phyloP scores from a whole-genome alignment of 2,797 vertebrate genomes.

The Crotalus adamanteus region DNA sequence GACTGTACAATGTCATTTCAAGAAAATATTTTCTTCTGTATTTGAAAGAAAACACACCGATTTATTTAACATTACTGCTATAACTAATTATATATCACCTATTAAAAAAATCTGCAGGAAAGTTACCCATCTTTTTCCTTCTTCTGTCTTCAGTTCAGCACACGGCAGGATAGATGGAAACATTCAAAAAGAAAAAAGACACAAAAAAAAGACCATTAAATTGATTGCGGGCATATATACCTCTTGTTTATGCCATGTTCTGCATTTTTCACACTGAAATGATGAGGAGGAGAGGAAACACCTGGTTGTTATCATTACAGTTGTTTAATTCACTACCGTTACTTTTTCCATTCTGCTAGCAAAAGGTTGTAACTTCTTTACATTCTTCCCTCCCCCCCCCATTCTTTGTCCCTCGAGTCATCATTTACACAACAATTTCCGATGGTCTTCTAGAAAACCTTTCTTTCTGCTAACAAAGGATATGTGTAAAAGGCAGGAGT shows the following conservation, averaged over 20 bases:
- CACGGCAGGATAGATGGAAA: constrained; percentile 30
- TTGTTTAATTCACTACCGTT: not conserved
- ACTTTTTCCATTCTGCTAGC: not conserved
- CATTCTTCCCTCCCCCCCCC: not conserved
- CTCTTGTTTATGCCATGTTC: not conserved
- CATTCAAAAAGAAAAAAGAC: constrained; percentile 52
- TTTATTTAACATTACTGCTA: constrained; percentile 9
- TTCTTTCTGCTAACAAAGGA: not conserved
- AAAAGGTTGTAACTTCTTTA: not conserved
- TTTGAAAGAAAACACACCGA: not conserved
- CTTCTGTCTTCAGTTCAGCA: constrained; percentile 77
- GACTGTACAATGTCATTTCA: not conserved
- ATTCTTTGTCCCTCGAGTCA: not conserved
- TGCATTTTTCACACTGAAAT: not conserved
- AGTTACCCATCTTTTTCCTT: constrained; percentile 84
- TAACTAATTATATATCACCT: constrained; percentile 24
- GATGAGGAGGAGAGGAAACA: constrained; percentile 6
- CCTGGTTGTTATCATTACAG: not conserved
- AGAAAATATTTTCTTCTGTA: not conserved
- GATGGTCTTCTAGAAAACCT: not conserved
- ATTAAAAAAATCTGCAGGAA: constrained; percentile 31
- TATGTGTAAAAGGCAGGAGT: not conserved
- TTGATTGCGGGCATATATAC: not conserved
- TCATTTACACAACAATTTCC: not conserved
- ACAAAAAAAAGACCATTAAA: constrained; percentile 26